Conservation (phyloP, 1,140 invertebrate genomes). For the Mizuhopecten yessoensis region DNA sequence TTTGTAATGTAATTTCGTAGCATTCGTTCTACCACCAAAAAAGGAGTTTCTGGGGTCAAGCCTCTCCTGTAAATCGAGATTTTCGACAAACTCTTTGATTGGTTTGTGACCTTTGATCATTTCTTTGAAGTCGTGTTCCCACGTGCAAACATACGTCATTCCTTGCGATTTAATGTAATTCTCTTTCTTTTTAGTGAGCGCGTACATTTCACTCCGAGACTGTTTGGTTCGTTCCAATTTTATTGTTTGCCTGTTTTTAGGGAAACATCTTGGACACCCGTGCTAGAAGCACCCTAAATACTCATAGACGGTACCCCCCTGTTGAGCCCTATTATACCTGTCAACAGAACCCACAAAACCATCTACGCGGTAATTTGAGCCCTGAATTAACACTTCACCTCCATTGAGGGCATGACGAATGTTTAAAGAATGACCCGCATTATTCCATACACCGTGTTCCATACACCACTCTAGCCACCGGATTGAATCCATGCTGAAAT, state of each 20-base stretch:
- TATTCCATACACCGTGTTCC: slow-evolving; percentile 39
- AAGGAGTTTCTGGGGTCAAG: slow-evolving; percentile 49
- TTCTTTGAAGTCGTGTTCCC: slow-evolving; percentile 58
- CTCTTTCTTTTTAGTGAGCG: slow-evolving; percentile 50
- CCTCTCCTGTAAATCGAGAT: slow-evolving; percentile 52
- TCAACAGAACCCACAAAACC: slow-evolving; percentile 40
- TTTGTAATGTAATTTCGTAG: slow-evolving; percentile 32
- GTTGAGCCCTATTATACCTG: not conserved
- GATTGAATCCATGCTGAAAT: slow-evolving; percentile 56
- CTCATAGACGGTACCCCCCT: too few relatives aligned
- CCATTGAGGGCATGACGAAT: slow-evolving; percentile 59
- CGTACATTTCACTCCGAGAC: slow-evolving; percentile 56
- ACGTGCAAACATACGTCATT: slow-evolving; percentile 44
- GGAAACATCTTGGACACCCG: slow-evolving; percentile 57
- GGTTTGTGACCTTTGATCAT: slow-evolving; percentile 36
- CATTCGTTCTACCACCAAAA: slow-evolving; percentile 58
- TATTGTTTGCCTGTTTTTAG: slow-evolving; percentile 48
- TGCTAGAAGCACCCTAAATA: slow-evolving; percentile 48
- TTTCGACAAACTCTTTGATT: slow-evolving; percentile 31
- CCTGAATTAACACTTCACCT: slow-evolving; percentile 46
- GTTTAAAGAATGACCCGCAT: not conserved
- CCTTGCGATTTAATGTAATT: slow-evolving; percentile 48
- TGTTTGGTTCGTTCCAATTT: slow-evolving; percentile 48
- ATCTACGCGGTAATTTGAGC: slow-evolving; percentile 53
- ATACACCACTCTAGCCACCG: slow-evolving; percentile 60